Evolutionary conservation across 1,140 invertebrate genomes (phyloP).

Genomic region (Drosophila saltans): DNA sequence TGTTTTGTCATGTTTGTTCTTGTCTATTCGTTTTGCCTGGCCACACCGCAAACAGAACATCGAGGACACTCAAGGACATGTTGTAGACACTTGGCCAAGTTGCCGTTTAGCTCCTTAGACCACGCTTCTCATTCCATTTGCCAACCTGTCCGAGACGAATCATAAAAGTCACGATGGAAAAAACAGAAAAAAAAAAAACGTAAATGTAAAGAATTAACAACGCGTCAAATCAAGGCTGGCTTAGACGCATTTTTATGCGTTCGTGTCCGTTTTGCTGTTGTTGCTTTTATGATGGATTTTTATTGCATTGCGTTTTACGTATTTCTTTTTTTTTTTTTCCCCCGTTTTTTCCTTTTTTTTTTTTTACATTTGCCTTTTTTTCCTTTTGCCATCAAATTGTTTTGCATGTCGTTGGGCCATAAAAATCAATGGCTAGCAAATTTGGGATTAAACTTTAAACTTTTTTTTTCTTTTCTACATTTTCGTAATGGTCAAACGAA

Average conservation of each 20-base stretch:
- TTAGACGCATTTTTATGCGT: slow-evolving; percentile 64
- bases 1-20: slow-evolving; percentile 28
- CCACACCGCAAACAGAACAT: slow-evolving; percentile 49
- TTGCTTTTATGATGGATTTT: slow-evolving; percentile 70
- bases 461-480: background rate
- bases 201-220: slow-evolving; percentile 64
- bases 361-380: background rate
- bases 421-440: slow-evolving; percentile 68
- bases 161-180: slow-evolving; percentile 49
- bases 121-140: background rate
- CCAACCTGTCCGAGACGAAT: slow-evolving; percentile 58
- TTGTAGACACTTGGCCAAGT: slow-evolving; percentile 35
- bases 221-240: slow-evolving; percentile 70
- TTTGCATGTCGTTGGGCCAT: slow-evolving; percentile 68
- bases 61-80: slow-evolving; percentile 60
- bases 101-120: slow-evolving; percentile 8
- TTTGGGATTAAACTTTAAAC: slow-evolving; percentile 56
- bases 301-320: slow-evolving; percentile 68
- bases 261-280: background rate
- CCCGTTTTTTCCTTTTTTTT: background rate
- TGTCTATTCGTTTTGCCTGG: slow-evolving; percentile 26
- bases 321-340: background rate
- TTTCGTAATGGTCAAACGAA: background rate
- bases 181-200: slow-evolving; percentile 10
- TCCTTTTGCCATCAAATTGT: slow-evolving; percentile 56